These are phyloP conservation scores for Gymnogyps californianus DNA, from an alignment of 2,113 vertebrate species.

Conservation along the genomic window DNA sequence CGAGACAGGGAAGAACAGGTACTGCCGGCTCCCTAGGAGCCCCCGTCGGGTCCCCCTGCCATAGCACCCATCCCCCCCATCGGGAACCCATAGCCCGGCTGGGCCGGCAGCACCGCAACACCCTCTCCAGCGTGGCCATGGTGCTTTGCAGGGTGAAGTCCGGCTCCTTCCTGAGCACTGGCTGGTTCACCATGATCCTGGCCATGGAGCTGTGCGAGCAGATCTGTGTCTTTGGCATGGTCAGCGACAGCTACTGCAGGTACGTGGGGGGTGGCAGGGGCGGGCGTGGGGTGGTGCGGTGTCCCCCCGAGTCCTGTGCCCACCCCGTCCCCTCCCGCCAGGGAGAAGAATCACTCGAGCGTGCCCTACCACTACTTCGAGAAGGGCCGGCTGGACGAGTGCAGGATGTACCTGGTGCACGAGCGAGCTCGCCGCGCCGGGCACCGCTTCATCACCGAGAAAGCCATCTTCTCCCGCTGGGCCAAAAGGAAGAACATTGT, in stretches of 20 bases:
- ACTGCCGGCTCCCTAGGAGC: background rate
- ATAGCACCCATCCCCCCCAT: accelerated
- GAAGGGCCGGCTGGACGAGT: slow-evolving; percentile 81
- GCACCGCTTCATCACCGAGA: slow-evolving; percentile 96
- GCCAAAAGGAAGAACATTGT: slow-evolving; percentile 78
- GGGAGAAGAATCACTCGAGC: slow-evolving; percentile 68
- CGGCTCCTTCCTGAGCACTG: slow-evolving; percentile 92
- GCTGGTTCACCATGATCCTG: slow-evolving; percentile 95
- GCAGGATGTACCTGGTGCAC: slow-evolving; percentile 86
- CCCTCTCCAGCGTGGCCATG: accelerated
- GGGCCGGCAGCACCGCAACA: background rate
- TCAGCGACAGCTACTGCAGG: slow-evolving; percentile 89
- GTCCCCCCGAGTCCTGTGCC: background rate
- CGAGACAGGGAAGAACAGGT: slow-evolving; percentile 96
- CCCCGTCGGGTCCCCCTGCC: accelerated
- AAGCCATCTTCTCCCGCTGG: slow-evolving; percentile 91
- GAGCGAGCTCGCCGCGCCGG: slow-evolving; percentile 79
- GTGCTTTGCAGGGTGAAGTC: slow-evolving; percentile 82
- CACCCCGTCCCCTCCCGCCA: background rate
- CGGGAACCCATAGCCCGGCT: accelerated
- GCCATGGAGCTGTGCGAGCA: slow-evolving; percentile 89
- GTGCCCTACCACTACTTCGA: slow-evolving; percentile 97
- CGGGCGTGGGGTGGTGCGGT: accelerated
- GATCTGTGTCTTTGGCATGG: slow-evolving; percentile 90
- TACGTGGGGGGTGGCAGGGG: accelerated